phyloP scores from a whole-genome alignment of 2,888 invertebrate genomes.

The Agonopterix alstromeriana region DNA sequence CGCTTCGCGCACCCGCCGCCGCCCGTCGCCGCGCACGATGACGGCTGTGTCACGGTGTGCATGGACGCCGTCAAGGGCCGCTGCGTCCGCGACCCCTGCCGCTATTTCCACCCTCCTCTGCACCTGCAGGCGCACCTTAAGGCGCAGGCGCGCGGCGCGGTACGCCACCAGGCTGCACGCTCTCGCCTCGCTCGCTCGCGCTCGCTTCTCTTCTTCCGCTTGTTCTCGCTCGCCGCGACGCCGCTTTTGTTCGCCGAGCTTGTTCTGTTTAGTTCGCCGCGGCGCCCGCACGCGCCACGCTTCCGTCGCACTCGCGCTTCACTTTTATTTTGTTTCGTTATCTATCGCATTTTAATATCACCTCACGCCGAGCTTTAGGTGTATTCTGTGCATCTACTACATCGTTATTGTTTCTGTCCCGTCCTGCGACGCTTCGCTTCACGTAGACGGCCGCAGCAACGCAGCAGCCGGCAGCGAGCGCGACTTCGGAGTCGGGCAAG shows the following conservation, averaged over 20 bases:
- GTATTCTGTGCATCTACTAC: conserved; percentile 77
- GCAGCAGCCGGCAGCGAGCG: conserved; percentile 83
- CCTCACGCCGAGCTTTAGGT: conserved; percentile 75
- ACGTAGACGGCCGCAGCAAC: conserved; percentile 74
- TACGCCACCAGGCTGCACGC: conserved; percentile 83
- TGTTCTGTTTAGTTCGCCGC: conserved; percentile 59
- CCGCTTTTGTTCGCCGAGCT: conserved; percentile 71
- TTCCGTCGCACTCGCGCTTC: conserved; percentile 77
- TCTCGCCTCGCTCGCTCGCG: conserved; percentile 69
- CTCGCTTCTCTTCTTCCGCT: conserved; percentile 72
- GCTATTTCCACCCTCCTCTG: conserved; percentile 99
- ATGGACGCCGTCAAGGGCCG: conserved; percentile 99
- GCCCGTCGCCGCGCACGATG: conserved; percentile 96
- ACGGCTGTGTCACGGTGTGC: conserved; percentile 99
- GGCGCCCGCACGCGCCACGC: conserved; percentile 67
- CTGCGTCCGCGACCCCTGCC: conserved; percentile 99
- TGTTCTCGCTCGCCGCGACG: conserved; percentile 70
- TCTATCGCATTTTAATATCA: conserved; percentile 71
- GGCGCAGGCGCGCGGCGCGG: conserved; percentile 97
- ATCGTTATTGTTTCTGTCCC: conserved; percentile 77
- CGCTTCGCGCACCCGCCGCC: conserved; percentile 99
- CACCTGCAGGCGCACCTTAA: conserved; percentile 99
- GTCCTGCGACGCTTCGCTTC: conserved; percentile 77
- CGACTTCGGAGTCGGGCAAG: conserved; percentile 89
- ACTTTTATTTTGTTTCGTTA: conserved; percentile 68